Evolutionary conservation across 2,888 invertebrate species (phyloP).

Genomic region (Cantharis lateralis): DNA sequence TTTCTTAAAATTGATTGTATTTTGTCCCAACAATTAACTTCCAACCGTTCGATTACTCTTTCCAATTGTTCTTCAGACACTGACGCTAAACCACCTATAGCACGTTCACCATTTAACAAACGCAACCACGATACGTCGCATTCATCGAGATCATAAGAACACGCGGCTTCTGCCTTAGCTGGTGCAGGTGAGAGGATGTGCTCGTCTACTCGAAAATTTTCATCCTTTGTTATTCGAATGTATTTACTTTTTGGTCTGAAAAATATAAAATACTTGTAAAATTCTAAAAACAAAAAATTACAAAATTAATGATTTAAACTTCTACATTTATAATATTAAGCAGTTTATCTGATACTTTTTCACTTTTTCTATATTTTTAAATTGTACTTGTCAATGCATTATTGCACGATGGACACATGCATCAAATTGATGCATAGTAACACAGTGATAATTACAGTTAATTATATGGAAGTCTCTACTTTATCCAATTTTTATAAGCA

Average conservation of each 20-base stretch:
- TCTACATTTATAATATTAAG: neutral
- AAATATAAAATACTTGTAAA: conserved; percentile 37
- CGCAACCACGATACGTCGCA: conserved; percentile 90
- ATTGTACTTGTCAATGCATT: neutral
- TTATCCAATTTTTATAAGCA: too few relatives aligned
- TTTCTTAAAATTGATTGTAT: conserved; percentile 89
- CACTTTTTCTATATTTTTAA: neutral
- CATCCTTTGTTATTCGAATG: conserved; percentile 88
- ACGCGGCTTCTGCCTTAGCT: conserved; percentile 87
- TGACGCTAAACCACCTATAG: conserved; percentile 71
- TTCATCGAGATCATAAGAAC: conserved; percentile 94
- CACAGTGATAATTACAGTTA: neutral
- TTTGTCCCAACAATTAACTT: conserved; percentile 92
- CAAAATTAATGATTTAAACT: neutral
- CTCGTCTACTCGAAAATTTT: conserved; percentile 79
- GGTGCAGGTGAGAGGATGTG: conserved; percentile 87
- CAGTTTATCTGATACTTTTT: neutral
- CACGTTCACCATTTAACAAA: conserved; percentile 85
- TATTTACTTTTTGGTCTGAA: conserved; percentile 89
- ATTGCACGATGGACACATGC: too few relatives aligned
- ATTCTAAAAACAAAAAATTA: neutral
- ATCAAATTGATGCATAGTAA: too few relatives aligned
- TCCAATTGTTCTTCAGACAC: conserved; percentile 89
- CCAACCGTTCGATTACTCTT: conserved; percentile 88
- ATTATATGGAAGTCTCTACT: neutral